phyloP scores from a whole-genome alignment of 2,797 vertebrate species.

The Sebastiscus albofasciatus region DNA sequence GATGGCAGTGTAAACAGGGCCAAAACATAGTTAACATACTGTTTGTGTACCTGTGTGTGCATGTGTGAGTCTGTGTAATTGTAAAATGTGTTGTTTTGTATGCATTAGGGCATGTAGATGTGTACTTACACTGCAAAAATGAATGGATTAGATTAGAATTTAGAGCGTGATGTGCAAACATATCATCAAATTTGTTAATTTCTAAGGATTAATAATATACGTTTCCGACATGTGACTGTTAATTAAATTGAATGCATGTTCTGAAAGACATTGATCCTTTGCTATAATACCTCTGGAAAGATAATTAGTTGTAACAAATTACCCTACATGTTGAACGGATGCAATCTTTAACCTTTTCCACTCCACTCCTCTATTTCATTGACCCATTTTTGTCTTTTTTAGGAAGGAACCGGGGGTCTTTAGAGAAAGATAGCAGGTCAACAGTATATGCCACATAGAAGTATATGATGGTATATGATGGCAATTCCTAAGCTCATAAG shows the following conservation, averaged over 20 bases:
- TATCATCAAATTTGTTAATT: not conserved
- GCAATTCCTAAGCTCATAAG: no score
- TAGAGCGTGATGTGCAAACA: not conserved
- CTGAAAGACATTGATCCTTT: not conserved
- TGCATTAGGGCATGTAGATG: not conserved
- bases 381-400: no score
- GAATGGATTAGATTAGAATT: not conserved
- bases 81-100: not conserved
- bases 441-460: no score
- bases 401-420: no score
- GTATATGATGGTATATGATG: no score
- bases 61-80: not conserved
- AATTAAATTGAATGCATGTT: not conserved
- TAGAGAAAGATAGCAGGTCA: no score
- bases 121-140: not conserved
- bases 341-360: not conserved
- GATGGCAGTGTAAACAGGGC: conserved; percentile 11
- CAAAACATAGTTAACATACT: not conserved
- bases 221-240: not conserved
- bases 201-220: not conserved
- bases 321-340: not conserved
- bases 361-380: no score
- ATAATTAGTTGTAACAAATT: not conserved
- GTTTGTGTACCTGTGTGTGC: not conserved
- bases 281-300: not conserved